phyloP scores from a whole-genome alignment of 1,140 invertebrate genomes.

The Adelges cooleyi region DNA sequence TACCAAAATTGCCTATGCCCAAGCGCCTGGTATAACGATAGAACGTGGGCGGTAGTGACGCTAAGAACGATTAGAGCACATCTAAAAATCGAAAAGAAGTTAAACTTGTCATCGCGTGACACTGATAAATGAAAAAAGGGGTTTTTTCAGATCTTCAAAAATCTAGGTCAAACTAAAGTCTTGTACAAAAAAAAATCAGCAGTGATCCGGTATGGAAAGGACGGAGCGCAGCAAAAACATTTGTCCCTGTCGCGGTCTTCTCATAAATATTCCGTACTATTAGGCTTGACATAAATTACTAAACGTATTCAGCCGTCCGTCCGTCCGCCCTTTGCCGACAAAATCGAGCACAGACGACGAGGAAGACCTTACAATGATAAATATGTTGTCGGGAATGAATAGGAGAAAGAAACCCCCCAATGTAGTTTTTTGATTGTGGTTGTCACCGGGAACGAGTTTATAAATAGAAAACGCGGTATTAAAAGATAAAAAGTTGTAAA shows the following conservation, averaged over 20 bases:
- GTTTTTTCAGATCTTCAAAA: not conserved
- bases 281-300: slow-evolving; percentile 24
- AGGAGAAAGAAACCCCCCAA: not conserved
- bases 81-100: slow-evolving; percentile 7
- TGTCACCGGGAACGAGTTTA: not conserved
- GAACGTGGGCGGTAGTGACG: not conserved
- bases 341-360: not conserved
- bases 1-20: slow-evolving; percentile 17
- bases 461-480: slow-evolving; percentile 2
- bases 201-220: not conserved
- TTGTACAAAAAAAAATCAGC: too few relatives aligned
- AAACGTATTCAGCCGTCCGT: not conserved
- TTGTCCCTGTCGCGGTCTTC: slow-evolving; percentile 15
- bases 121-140: slow-evolving; percentile 10
- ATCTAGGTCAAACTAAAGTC: slow-evolving; percentile 17
- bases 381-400: slow-evolving; percentile 8
- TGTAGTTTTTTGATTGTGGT: slow-evolving; percentile 1
- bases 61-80: not conserved
- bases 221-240: not conserved
- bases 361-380: slow-evolving; percentile 17
- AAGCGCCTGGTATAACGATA: slow-evolving; percentile 15
- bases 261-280: slow-evolving; percentile 19
- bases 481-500: too few relatives aligned
- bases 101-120: slow-evolving; percentile 8
- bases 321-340: not conserved